Conservation (phyloP, 30 jellyfish, hydroid and myxozoan genomes). For the Aurelia coerulea region DNA sequence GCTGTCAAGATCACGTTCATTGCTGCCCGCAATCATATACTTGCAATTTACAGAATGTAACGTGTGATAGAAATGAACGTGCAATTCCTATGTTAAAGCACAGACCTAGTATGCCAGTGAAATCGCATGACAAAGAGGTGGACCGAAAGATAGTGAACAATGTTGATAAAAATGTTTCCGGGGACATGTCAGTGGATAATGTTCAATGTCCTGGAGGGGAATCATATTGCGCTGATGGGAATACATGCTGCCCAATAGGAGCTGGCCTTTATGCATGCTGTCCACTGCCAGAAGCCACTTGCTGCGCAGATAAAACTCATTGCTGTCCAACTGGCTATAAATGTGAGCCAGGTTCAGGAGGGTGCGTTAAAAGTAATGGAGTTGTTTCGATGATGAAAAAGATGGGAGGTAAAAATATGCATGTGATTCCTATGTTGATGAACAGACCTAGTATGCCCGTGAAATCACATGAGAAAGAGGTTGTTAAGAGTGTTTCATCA, state of each 20-base stretch:
- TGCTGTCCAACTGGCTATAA: conserved; percentile 69
- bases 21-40: conserved; percentile 84
- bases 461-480: too few species aligned
- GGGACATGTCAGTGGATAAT: too few species aligned
- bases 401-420: too few species aligned
- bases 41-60: conserved; percentile 59
- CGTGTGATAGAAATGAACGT: conserved; percentile 32
- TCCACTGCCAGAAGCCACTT: conserved; percentile 79
- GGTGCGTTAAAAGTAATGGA: conserved; percentile 20
- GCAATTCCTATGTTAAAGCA: conserved; percentile 9
- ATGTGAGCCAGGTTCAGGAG: conserved; percentile 13
- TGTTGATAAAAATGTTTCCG: too few species aligned
- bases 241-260: conserved; percentile 73
- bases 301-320: conserved; percentile 76
- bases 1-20: conserved; percentile 73
- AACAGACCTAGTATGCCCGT: too few species aligned
- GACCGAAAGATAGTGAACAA: too few species aligned
- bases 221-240: conserved; percentile 62
- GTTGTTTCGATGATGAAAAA: not conserved
- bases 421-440: too few species aligned
- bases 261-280: conserved; percentile 82
- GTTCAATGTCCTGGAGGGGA: conserved; percentile 60
- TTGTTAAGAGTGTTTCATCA: too few species aligned
- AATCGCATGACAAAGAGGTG: not conserved
- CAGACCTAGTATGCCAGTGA: not conserved